These are phyloP conservation scores for Gnatocerus cornutus DNA, from an alignment of 2,888 invertebrate genomes.

Conservation along the genomic window DNA sequence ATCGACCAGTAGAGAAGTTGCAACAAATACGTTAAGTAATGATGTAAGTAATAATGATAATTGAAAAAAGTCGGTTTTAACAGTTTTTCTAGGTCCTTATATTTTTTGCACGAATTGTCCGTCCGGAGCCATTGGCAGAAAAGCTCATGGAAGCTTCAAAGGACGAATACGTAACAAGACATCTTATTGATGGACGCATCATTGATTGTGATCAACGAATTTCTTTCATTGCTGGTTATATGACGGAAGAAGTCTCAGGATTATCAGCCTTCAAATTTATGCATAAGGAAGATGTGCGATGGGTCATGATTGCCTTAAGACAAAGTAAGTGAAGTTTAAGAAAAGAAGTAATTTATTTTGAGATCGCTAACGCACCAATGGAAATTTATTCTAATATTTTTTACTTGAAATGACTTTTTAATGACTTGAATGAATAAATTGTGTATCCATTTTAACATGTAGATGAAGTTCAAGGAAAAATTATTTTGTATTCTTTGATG, in stretches of 20 bases:
- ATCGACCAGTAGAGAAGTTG: constrained; percentile 40
- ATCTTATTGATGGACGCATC: constrained; percentile 90
- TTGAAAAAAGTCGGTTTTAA: too few relatives aligned
- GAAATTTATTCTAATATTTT: too few relatives aligned
- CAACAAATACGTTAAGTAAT: constrained; percentile 50
- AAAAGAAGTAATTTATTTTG: too few relatives aligned
- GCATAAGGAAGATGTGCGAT: constrained; percentile 91
- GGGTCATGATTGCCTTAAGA: constrained; percentile 89
- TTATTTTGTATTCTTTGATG: not conserved
- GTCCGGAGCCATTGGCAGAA: constrained; percentile 81
- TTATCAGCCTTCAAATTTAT: constrained; percentile 91
- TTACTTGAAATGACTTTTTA: too few relatives aligned
- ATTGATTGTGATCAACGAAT: constrained; percentile 94
- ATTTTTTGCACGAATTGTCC: constrained; percentile 82
- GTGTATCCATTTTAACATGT: too few relatives aligned
- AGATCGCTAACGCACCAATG: too few relatives aligned
- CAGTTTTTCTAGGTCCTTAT: constrained; percentile 74
- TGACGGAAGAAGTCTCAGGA: constrained; percentile 92
- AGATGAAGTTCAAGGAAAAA: too few relatives aligned
- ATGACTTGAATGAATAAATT: too few relatives aligned
- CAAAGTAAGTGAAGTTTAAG: constrained; percentile 89
- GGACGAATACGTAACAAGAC: constrained; percentile 92
- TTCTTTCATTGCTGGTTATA: constrained; percentile 89
- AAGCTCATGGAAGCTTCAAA: constrained; percentile 79
- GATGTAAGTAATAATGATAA: constrained; percentile 53